These are phyloP conservation scores for Biston betularia DNA, from an alignment of 2,888 invertebrate species.

Conservation along the genomic window DNA sequence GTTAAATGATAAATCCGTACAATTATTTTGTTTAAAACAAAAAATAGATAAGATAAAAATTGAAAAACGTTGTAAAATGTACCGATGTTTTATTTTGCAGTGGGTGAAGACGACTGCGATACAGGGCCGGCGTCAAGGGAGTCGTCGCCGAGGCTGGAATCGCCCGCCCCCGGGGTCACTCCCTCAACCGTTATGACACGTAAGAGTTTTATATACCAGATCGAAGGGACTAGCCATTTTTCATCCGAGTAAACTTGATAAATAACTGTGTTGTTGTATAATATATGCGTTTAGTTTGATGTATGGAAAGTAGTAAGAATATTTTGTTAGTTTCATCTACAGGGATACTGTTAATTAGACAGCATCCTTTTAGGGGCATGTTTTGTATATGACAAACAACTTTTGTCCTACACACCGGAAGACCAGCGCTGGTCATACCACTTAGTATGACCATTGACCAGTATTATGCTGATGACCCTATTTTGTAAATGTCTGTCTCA, in stretches of 20 bases:
- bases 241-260: not conserved
- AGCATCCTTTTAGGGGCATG: no score
- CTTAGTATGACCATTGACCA: no score
- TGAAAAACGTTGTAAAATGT: no score
- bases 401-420: no score
- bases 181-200: constrained; percentile 77
- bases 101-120: constrained; percentile 88
- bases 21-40: no score
- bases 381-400: no score
- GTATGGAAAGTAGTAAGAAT: not conserved
- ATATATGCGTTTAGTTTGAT: not conserved
- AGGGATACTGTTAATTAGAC: no score
- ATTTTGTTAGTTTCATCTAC: not conserved
- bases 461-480: no score
- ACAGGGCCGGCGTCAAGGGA: constrained; percentile 88
- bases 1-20: no score
- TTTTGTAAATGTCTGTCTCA: no score
- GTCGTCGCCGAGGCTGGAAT: constrained; percentile 90
- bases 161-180: constrained; percentile 85
- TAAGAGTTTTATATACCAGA: constrained; percentile 52
- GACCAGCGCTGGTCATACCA: no score
- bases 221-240: not conserved
- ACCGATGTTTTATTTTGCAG: constrained; percentile 48
- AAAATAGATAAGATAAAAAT: no score
- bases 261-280: not conserved